Percentiles rank a stretch among this genome's conserved stretches.
These are phyloP conservation scores for Danionella dracula DNA, from an alignment of 2,797 vertebrate species.

Conservation along the genomic window DNA sequence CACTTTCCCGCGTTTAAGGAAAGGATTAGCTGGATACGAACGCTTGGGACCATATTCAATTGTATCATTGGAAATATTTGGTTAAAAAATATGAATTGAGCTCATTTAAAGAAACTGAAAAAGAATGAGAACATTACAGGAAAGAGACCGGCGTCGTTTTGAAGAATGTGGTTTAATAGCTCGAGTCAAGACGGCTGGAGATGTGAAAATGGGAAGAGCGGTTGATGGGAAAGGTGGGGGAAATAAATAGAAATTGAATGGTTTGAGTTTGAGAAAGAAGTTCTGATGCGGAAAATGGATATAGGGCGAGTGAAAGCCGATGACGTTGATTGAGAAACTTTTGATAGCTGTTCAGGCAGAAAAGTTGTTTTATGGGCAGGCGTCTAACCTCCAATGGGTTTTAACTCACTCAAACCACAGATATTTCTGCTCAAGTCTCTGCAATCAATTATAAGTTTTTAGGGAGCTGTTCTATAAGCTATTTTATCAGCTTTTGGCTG, in stretches of 20 bases:
- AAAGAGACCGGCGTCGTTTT: constrained; percentile 56
- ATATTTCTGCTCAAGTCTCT: constrained; percentile 16
- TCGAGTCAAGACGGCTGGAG: constrained; percentile 54
- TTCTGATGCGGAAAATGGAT: constrained; percentile 69
- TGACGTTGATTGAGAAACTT: constrained; percentile 77
- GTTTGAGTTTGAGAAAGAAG: constrained; percentile 65
- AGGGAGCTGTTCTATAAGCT: neutral
- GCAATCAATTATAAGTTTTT: no score
- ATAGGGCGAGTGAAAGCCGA: constrained; percentile 58
- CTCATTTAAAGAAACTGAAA: constrained; percentile 73
- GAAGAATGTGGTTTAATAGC: constrained; percentile 64
- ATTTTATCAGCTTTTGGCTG: neutral
- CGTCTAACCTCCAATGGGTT: constrained; percentile 16
- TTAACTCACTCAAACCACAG: neutral
- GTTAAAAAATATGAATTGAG: no score
- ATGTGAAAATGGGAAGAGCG: constrained; percentile 47
- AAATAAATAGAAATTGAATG: constrained; percentile 78
- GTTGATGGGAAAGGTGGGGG: constrained; percentile 30
- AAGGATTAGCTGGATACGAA: constrained; percentile 51
- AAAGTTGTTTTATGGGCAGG: constrained; percentile 63
- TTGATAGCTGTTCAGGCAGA: constrained; percentile 73
- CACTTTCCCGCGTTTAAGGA: constrained; percentile 47
- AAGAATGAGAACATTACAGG: constrained; percentile 48
- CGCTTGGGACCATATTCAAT: no score
- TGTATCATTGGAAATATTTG: no score